phyloP scores from a whole-genome alignment of 1,140 invertebrate genomes.

The Daktulosphaira vitifoliae region DNA sequence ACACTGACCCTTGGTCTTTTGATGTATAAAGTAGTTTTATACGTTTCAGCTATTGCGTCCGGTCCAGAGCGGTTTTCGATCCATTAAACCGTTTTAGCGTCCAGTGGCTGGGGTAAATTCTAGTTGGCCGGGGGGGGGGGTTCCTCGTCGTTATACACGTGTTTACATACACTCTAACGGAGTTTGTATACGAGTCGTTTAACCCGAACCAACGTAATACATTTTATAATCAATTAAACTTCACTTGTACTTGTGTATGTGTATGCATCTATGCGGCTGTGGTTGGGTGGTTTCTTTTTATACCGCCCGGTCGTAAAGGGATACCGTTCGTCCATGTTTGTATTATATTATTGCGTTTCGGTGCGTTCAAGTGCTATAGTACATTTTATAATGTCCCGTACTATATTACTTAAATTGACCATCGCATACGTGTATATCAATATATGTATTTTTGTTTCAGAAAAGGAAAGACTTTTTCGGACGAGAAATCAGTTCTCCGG shows the following conservation, averaged over 20 bases:
- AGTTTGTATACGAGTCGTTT: conserved; percentile 19
- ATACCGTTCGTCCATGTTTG: not conserved
- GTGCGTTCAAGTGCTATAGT: conserved; percentile 8
- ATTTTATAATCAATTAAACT: conserved; percentile 33
- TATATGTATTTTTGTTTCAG: conserved; percentile 27
- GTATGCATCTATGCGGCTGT: not conserved
- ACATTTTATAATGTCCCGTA: no score
- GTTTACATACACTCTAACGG: not conserved
- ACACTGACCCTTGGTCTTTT: conserved; percentile 25
- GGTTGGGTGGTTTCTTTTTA: conserved; percentile 29
- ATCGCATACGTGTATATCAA: no score
- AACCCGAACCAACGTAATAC: conserved; percentile 33
- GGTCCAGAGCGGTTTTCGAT: conserved; percentile 32
- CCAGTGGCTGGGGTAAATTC: not conserved
- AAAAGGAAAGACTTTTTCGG: conserved; percentile 27
- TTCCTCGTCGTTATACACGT: not conserved
- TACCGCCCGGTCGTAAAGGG: no score
- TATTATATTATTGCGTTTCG: not conserved
- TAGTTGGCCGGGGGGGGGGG: not conserved
- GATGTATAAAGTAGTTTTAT: conserved; percentile 24
- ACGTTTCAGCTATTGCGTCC: conserved; percentile 17
- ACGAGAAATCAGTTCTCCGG: not conserved
- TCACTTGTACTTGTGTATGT: not conserved
- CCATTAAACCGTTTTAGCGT: conserved; percentile 34
- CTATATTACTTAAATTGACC: no score